Conservation (phyloP, 2,888 invertebrate genomes). For the Abscondita cerata region DNA sequence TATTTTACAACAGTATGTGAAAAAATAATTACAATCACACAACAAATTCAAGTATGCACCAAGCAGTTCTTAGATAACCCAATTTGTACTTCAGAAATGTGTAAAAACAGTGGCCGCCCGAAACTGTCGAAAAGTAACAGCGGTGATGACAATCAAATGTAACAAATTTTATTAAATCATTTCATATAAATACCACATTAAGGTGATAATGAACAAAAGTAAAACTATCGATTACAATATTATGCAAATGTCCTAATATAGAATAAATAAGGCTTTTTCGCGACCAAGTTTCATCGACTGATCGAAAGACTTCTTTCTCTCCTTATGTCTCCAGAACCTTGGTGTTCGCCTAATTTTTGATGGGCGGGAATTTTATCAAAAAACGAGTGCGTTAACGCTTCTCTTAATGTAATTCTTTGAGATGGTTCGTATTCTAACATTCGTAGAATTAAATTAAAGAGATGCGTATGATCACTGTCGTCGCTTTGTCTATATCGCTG, state of each 20-base stretch:
- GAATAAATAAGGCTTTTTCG: slow-evolving; percentile 9
- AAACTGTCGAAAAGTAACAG: not conserved
- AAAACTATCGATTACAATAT: slow-evolving; percentile 12
- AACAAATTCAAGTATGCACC: not conserved
- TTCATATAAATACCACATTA: not conserved
- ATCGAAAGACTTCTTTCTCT: slow-evolving; percentile 75
- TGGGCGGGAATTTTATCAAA: slow-evolving; percentile 85
- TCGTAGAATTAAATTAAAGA: slow-evolving; percentile 93
- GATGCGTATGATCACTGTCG: slow-evolving; percentile 87
- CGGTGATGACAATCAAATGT: not conserved
- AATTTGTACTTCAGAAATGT: not conserved
- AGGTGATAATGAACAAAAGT: not conserved
- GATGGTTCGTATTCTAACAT: slow-evolving; percentile 98
- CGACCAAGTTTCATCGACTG: slow-evolving; percentile 66
- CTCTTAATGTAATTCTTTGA: slow-evolving; percentile 84
- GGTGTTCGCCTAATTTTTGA: slow-evolving; percentile 71
- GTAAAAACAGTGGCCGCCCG: not conserved
- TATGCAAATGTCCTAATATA: slow-evolving; percentile 9
- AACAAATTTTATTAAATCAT: not conserved
- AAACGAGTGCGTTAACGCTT: slow-evolving; percentile 92
- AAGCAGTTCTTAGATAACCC: slow-evolving; percentile 2
- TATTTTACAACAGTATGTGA: slow-evolving; percentile 14
- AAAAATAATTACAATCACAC: slow-evolving; percentile 7
- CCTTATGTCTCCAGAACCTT: slow-evolving; percentile 61
- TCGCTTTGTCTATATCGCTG: slow-evolving; percentile 90